Conservation (phyloP, 2,888 invertebrate species). For the Megaustenia siamemsis region DNA sequence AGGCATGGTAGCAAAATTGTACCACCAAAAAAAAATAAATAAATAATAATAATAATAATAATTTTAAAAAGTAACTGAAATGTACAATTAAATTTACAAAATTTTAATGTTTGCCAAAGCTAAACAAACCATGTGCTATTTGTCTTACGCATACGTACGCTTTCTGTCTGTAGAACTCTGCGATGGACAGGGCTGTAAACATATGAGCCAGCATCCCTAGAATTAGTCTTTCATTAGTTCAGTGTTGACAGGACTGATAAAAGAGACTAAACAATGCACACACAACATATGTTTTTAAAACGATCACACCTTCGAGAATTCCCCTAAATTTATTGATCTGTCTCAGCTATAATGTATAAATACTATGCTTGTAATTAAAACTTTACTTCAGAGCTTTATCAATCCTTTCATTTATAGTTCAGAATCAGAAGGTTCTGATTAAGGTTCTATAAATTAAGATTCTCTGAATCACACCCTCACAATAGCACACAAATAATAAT, state of each 20-base stretch:
- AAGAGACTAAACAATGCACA: slow-evolving; percentile 18
- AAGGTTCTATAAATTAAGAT: neutral
- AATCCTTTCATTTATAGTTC: slow-evolving; percentile 20
- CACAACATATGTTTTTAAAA: neutral
- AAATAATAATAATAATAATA: too few relatives aligned
- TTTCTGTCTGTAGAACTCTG: slow-evolving; percentile 48
- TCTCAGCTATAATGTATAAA: neutral
- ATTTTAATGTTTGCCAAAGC: slow-evolving; percentile 38
- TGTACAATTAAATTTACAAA: neutral
- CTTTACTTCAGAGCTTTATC: slow-evolving; percentile 3
- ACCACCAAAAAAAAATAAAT: neutral
- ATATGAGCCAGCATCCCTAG: slow-evolving; percentile 64
- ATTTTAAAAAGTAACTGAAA: too few relatives aligned
- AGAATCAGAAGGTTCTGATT: neutral
- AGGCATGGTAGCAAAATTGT: too few relatives aligned
- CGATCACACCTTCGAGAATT: neutral
- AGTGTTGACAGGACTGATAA: slow-evolving; percentile 51
- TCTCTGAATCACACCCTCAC: slow-evolving; percentile 28
- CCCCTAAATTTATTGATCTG: neutral
- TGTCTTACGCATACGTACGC: slow-evolving; percentile 60
- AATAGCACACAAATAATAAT: slow-evolving; percentile 37
- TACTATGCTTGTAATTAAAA: neutral
- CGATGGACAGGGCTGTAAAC: slow-evolving; percentile 51
- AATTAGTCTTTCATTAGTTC: slow-evolving; percentile 76
- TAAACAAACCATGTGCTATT: slow-evolving; percentile 35